phyloP scores from a whole-genome alignment of 2,113 vertebrate genomes.

The Crotophaga sulcirostris region DNA sequence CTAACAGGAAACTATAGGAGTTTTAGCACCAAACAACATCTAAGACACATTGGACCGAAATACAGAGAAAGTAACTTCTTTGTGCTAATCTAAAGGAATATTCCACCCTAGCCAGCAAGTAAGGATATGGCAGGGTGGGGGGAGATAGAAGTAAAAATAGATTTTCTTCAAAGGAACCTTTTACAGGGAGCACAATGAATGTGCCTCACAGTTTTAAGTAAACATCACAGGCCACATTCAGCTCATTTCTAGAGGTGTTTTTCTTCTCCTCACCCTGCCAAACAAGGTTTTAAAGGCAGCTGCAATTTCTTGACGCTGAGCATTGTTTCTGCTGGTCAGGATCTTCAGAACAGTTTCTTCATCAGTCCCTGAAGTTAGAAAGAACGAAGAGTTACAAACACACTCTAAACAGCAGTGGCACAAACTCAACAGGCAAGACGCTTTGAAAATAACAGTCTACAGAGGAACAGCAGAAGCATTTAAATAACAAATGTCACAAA shows the following conservation, averaged over 20 bases:
- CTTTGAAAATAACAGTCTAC: not conserved
- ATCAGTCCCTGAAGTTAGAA: conserved; percentile 85
- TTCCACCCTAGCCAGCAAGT: not conserved
- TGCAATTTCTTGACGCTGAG: conserved; percentile 89
- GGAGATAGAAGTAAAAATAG: not conserved
- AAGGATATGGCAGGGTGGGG: rapidly evolving
- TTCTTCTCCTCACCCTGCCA: conserved; percentile 83
- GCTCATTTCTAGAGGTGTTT: not conserved
- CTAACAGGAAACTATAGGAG: not conserved
- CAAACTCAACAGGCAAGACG: not conserved
- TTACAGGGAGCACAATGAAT: not conserved
- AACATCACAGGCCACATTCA: not conserved
- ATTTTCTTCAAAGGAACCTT: not conserved
- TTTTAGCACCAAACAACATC: not conserved
- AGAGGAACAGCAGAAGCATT: not conserved
- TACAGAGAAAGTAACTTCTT: not conserved
- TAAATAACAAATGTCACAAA: not conserved
- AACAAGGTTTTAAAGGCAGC: conserved; percentile 86
- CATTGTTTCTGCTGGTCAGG: conserved; percentile 84
- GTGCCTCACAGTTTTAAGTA: not conserved
- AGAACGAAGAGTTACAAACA: not conserved
- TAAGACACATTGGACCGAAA: not conserved
- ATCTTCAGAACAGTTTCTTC: conserved; percentile 88
- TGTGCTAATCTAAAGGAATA: not conserved
- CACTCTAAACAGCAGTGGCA: not conserved